Percentiles rank a stretch among this genome's conserved stretches.
These are phyloP conservation scores for Tachycineta bicolor DNA, from an alignment of 2,113 vertebrate species.

Conservation along the genomic window DNA sequence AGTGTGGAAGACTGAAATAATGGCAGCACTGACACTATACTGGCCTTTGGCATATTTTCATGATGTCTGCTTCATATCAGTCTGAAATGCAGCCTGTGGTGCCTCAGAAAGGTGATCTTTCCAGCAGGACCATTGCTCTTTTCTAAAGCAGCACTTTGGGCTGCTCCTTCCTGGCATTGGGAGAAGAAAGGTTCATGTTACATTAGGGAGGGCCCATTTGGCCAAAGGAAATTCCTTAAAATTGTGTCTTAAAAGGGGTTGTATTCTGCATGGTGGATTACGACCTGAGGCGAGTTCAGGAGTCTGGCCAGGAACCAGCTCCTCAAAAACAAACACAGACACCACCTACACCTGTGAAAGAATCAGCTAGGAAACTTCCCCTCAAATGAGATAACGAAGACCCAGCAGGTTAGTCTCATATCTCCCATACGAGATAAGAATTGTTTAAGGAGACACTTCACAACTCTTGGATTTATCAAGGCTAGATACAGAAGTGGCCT, in stretches of 20 bases:
- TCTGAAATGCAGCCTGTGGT: not conserved
- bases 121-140: not conserved
- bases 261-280: not conserved
- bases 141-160: not conserved
- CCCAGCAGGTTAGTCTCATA: not conserved
- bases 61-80: not conserved
- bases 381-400: not conserved
- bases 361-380: not conserved
- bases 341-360: not conserved
- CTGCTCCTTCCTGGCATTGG: not conserved
- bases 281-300: not conserved
- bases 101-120: not conserved
- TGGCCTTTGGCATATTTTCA: not conserved
- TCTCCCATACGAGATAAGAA: not conserved
- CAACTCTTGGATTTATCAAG: not conserved
- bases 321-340: not conserved
- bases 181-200: not conserved
- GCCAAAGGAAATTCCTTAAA: not conserved
- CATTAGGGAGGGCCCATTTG: not conserved
- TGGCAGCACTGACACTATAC: not conserved
- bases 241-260: not conserved
- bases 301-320: slow-evolving; percentile 1
- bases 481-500: not conserved
- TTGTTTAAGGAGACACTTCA: not conserved
- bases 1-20: not conserved